Evolutionary conservation across 1,140 invertebrate genomes (phyloP).

Genomic region (Sinella curviseta): DNA sequence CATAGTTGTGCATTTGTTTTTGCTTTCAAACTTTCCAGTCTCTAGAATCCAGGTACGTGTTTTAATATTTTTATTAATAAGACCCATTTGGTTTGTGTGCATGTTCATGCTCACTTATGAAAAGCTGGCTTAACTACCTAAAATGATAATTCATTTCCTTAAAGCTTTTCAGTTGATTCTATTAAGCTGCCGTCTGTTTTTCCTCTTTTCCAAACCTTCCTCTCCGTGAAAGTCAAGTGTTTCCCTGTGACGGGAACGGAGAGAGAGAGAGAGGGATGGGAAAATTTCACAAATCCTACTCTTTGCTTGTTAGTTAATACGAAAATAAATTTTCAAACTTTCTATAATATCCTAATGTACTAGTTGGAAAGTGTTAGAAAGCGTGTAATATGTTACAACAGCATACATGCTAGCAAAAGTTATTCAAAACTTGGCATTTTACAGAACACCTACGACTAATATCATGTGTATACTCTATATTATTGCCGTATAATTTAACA

Average conservation of each 20-base stretch:
- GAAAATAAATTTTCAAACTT: neutral
- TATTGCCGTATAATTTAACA: too few species aligned
- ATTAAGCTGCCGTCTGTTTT: neutral
- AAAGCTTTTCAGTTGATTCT: slow-evolving; percentile 2
- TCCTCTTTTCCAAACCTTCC: neutral
- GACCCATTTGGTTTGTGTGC: neutral
- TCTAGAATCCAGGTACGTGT: neutral
- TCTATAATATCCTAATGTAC: too few species aligned
- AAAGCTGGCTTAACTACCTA: neutral
- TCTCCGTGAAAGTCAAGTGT: neutral
- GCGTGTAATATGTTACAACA: too few species aligned
- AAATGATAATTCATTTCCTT: slow-evolving; percentile 12
- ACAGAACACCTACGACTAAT: too few species aligned
- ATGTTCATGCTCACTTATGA: neutral
- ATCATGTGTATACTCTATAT: too few species aligned
- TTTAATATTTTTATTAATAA: slow-evolving; percentile 21
- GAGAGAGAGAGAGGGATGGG: too few species aligned
- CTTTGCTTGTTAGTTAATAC: neutral
- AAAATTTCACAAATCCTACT: neutral
- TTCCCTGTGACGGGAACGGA: neutral
- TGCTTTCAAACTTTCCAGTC: neutral
- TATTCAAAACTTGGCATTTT: too few species aligned
- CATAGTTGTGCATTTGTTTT: neutral
- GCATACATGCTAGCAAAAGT: too few species aligned
- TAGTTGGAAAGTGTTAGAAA: too few species aligned